Percentiles rank a stretch among this genome's conserved stretches.
Conservation (phyloP, 1,140 invertebrate genomes). For the Macrotrachela quadricornifera region DNA sequence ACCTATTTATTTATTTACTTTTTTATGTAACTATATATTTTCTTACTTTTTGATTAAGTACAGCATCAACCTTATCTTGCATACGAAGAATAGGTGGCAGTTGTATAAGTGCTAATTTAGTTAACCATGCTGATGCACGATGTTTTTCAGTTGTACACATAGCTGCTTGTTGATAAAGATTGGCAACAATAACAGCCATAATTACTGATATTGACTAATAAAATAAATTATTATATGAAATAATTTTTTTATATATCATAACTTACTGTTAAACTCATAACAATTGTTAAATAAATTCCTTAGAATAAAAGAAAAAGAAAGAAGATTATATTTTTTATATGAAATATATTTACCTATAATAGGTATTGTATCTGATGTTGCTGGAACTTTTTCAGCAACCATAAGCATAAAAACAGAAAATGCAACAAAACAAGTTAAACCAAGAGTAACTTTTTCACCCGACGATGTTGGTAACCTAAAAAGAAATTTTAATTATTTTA, state of each 20-base stretch:
- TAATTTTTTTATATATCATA: too few species aligned
- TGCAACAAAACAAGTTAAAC: slow-evolving; percentile 33
- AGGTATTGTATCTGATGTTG: slow-evolving; percentile 86
- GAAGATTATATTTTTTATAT: neutral
- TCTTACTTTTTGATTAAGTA: too few species aligned
- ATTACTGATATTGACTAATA: slow-evolving; percentile 21
- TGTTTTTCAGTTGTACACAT: too few species aligned
- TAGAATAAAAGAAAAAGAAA: slow-evolving; percentile 1
- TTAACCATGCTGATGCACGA: too few species aligned
- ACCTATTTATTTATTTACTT: too few species aligned
- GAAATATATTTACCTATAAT: slow-evolving; percentile 62
- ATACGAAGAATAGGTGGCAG: too few species aligned
- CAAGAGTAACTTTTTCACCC: slow-evolving; percentile 93
- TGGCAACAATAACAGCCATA: slow-evolving; percentile 27
- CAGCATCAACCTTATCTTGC: too few species aligned
- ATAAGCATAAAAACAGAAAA: slow-evolving; percentile 31
- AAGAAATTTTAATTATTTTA: slow-evolving; percentile 29
- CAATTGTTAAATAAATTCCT: slow-evolving; percentile 28
- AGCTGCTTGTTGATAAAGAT: slow-evolving; percentile 7
- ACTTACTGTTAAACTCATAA: slow-evolving; percentile 25
- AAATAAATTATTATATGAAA: too few species aligned
- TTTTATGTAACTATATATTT: too few species aligned
- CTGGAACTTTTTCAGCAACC: slow-evolving; percentile 58
- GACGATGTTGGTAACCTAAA: slow-evolving; percentile 71
- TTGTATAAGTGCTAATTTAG: too few species aligned